Conservation (phyloP, 2,797 vertebrate genomes). For the Phylloscopus collybita region DNA sequence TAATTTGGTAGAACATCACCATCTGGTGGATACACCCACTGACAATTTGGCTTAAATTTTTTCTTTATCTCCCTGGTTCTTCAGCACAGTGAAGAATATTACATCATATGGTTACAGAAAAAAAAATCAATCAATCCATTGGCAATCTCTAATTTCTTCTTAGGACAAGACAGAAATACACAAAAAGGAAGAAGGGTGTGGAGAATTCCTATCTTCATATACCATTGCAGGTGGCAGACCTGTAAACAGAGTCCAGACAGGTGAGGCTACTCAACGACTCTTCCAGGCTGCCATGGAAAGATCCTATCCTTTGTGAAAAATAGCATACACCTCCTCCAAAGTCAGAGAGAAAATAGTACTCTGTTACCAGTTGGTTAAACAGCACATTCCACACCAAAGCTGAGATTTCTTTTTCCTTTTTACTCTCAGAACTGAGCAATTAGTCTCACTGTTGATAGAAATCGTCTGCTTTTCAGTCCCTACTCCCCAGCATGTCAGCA, state of each 20-base stretch:
- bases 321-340: not conserved
- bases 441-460: conserved; percentile 1
- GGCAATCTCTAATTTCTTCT: not conserved
- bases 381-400: not conserved
- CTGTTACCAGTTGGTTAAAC: not conserved
- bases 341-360: not conserved
- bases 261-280: not conserved
- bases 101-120: not conserved
- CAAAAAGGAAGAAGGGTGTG: not conserved
- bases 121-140: not conserved
- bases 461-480: not conserved
- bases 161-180: not conserved
- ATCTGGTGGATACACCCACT: conserved; percentile 60
- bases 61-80: not conserved
- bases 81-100: not conserved
- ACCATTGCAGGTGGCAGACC: not conserved
- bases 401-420: not conserved
- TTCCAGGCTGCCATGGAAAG: not conserved
- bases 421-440: not conserved
- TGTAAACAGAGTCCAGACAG: not conserved
- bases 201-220: not conserved
- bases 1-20: conserved; percentile 67
- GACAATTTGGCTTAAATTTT: conserved; percentile 4
- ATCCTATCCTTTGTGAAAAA: not conserved
- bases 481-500: not conserved